Base-by-base conservation (phyloP, 1,140 invertebrate species). In the Paraescarpia echinospica region DNA sequence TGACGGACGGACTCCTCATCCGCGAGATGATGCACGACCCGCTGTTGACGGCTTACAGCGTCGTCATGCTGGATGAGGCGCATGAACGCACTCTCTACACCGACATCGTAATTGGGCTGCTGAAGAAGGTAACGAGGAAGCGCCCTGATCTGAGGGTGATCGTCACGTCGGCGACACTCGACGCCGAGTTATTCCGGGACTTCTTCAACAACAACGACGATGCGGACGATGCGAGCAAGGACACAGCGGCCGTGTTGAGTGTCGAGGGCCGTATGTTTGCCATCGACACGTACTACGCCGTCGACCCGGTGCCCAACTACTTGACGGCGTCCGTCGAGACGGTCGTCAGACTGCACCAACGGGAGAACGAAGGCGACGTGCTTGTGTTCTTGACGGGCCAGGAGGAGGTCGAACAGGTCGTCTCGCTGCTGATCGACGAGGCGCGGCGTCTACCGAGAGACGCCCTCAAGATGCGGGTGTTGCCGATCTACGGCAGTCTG, bases 11-110 rank as follows among this genome's bases (percentile, higher is more conserved):
- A 4, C 98, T 99, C 94, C 95, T 99, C 18, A 96, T 99, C 9
- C 96, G 98, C 88, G 99, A 99, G 97, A 98, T 99, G 97, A 98
- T 99, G 97, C 97, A 97, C 1, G 99, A 99, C 96, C 99, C 99
- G 0, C 96, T 99, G 31, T 96, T 99, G 0, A 97, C 97, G 93
- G 97, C 97, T 93, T 99, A 99, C 95, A 97, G 95, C 94, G 98
- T 98, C 2, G 97, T 99, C 22, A 98, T 99, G 94, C 96, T 99
- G 27, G 99, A 99, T 95, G 99, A 99, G 97, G 98, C 98, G 0
- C 99, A 99, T 94, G 99, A 99, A 96, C 96, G 99, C 92, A 98
- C 98, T 6, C 96, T 99, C 41, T 97, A 99, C 94, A 99, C 98
- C 0, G 99, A 99, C 95, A 98, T 99, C 88, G 96, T 99, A 9